These are phyloP conservation scores for Zenarchopterus dispar DNA, from an alignment of 2,797 vertebrate species.

Conservation along the genomic window DNA sequence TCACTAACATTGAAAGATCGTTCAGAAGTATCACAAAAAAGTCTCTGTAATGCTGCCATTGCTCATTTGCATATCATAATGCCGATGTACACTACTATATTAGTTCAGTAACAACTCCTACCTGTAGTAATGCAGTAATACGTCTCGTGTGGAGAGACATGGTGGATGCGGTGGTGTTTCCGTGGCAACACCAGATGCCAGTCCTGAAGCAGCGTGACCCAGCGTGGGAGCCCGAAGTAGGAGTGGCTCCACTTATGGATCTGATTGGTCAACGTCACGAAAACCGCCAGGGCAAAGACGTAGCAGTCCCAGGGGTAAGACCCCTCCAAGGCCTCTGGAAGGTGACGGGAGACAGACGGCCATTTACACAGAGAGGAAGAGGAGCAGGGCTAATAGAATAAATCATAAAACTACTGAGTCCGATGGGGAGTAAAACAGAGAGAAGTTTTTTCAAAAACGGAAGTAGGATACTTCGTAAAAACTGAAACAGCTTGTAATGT, in stretches of 20 bases:
- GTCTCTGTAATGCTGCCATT: neutral
- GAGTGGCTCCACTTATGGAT: conserved; percentile 87
- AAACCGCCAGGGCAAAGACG: conserved; percentile 80
- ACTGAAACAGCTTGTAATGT: too few species aligned
- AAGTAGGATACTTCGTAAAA: too few species aligned
- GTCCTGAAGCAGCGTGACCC: conserved; percentile 83
- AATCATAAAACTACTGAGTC: conserved; percentile 41
- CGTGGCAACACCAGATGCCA: conserved; percentile 83
- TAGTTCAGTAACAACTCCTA: conserved; percentile 16
- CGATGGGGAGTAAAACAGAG: too few species aligned
- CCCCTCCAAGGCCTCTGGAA: conserved; percentile 75
- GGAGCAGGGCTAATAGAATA: conserved; percentile 38
- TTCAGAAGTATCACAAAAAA: neutral
- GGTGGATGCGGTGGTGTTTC: conserved; percentile 85
- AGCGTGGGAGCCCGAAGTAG: conserved; percentile 81
- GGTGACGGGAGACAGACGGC: neutral
- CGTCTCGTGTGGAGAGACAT: conserved; percentile 84
- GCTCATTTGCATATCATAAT: neutral
- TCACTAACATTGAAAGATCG: too few species aligned
- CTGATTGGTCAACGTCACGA: conserved; percentile 86
- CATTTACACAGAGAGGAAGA: conserved; percentile 2
- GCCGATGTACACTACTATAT: too few species aligned
- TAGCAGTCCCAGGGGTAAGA: conserved; percentile 83
- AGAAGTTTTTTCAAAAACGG: too few species aligned
- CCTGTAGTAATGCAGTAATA: conserved; percentile 85